These are phyloP conservation scores for Odontesthes bonariensis DNA, from an alignment of 2,113 vertebrate genomes.

Conservation along the genomic window DNA sequence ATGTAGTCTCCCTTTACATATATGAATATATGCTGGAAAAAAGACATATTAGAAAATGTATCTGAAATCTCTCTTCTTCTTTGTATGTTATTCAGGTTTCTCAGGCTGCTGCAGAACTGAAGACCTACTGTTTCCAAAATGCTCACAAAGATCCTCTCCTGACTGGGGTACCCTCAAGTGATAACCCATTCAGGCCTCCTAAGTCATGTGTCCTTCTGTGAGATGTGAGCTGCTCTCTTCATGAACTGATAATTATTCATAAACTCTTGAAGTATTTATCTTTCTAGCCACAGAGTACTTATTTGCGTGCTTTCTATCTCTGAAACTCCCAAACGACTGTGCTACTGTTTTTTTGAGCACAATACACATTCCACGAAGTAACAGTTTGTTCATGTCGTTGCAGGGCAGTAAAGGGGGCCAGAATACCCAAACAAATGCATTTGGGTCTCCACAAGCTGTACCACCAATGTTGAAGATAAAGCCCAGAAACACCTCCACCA, in stretches of 20 bases:
- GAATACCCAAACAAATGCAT: not conserved
- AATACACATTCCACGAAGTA: too few species aligned
- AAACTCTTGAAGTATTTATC: too few species aligned
- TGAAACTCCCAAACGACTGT: not conserved
- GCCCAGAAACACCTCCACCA: not conserved
- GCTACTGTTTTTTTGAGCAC: not conserved
- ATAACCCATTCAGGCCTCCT: conserved; percentile 85
- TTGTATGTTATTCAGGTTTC: conserved; percentile 73
- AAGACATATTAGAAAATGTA: too few species aligned
- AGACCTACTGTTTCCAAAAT: conserved; percentile 84
- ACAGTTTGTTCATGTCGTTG: conserved; percentile 9
- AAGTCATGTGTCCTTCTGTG: conserved; percentile 83
- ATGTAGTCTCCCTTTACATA: too few species aligned
- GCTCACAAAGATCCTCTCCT: conserved; percentile 85
- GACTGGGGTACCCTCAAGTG: conserved; percentile 82
- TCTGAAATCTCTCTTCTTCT: not conserved
- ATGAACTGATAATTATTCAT: too few species aligned
- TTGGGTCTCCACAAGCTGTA: not conserved
- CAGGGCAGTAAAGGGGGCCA: conserved; percentile 3
- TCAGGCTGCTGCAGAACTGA: conserved; percentile 83
- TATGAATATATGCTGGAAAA: not conserved
- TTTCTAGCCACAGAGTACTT: not conserved
- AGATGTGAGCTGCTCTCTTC: conserved; percentile 52
- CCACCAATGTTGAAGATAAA: too few species aligned
- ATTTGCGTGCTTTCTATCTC: not conserved